A percentile compares a stretch with the other conserved stretches of the same genome.
Conservation (phyloP, 1,140 invertebrate species). For the Oncopeltus fasciatus region DNA sequence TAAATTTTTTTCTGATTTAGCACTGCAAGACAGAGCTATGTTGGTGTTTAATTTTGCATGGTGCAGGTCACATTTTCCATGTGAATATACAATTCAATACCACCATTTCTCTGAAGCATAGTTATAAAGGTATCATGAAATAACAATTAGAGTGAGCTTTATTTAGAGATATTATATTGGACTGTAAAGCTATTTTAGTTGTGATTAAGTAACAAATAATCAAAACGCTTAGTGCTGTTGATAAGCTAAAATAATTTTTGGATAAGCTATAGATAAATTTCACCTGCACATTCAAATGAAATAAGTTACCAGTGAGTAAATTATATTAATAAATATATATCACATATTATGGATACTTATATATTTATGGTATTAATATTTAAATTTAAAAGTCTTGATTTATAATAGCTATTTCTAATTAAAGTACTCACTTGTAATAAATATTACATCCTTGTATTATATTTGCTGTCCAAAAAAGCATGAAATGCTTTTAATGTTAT, state of each 20-base stretch:
- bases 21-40: too few species aligned
- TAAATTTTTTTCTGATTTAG: too few species aligned
- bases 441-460: not conserved
- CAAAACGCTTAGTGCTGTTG: not conserved
- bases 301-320: not conserved
- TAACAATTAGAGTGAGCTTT: too few species aligned
- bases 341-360: too few species aligned
- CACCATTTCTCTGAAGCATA: too few species aligned
- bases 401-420: not conserved
- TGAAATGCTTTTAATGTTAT: slow-evolving; percentile 3
- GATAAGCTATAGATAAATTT: slow-evolving; percentile 5
- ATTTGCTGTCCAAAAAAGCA: not conserved
- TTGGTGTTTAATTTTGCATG: not conserved
- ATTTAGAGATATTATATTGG: too few species aligned
- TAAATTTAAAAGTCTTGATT: not conserved
- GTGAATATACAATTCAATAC: too few species aligned
- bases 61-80: too few species aligned
- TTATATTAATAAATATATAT: not conserved
- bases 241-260: not conserved
- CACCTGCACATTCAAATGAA: not conserved
- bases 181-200: too few species aligned
- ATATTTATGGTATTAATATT: too few species aligned
- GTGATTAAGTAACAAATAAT: not conserved
- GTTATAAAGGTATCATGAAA: too few species aligned
- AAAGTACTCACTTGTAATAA: slow-evolving; percentile 1